Evolutionary conservation across 2,797 vertebrate species (phyloP).

Genomic region (Rhinogobio ventralis): DNA sequence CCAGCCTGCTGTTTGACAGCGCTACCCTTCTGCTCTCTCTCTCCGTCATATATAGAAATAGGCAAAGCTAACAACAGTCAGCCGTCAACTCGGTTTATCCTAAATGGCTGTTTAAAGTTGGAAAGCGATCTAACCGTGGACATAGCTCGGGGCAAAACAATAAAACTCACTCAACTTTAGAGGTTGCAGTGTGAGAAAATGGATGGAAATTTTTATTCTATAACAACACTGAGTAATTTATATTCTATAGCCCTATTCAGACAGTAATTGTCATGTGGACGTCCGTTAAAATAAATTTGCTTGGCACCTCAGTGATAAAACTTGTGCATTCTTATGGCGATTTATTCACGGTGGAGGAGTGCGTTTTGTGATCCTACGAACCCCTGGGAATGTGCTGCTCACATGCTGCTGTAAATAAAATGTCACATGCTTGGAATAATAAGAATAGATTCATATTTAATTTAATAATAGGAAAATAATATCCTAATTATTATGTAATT

Average conservation of each 20-base stretch:
- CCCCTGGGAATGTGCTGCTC: too few relatives aligned
- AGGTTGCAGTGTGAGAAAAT: background rate
- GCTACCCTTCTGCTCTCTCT: conserved; percentile 29
- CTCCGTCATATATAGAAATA: conserved; percentile 31
- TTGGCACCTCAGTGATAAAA: too few relatives aligned
- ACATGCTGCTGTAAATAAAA: too few relatives aligned
- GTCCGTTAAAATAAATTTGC: too few relatives aligned
- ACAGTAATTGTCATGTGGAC: too few relatives aligned
- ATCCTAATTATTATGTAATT: too few relatives aligned
- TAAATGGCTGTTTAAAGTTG: conserved; percentile 46
- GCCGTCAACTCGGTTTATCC: conserved; percentile 52
- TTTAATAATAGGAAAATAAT: too few relatives aligned
- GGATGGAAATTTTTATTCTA: background rate
- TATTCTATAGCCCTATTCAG: background rate
- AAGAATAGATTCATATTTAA: too few relatives aligned
- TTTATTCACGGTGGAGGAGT: too few relatives aligned
- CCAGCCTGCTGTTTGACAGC: conserved; percentile 46
- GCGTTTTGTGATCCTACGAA: too few relatives aligned
- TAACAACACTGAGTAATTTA: background rate
- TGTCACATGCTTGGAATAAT: too few relatives aligned
- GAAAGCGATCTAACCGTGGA: conserved; percentile 19
- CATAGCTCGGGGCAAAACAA: conserved; percentile 17
- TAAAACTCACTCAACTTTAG: conserved; percentile 16
- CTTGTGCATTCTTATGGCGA: too few relatives aligned
- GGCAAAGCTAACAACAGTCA: conserved; percentile 31